Conservation (phyloP, 2,888 invertebrate genomes). For the Ophion obscuratus region DNA sequence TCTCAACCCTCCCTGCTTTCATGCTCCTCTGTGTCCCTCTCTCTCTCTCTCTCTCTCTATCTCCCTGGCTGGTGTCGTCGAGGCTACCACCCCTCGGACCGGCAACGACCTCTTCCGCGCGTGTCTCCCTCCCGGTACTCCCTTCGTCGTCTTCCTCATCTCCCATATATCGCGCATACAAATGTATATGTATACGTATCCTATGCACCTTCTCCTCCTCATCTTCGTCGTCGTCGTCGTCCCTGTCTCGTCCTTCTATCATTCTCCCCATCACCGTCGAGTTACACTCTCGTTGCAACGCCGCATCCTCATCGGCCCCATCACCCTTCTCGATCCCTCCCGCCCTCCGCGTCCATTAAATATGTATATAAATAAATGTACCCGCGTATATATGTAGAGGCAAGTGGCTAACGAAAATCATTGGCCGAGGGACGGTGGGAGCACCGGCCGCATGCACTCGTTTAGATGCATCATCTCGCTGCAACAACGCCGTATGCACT, state of each 20-base stretch:
- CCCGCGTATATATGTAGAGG: not conserved
- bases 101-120: slow-evolving; percentile 69
- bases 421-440: slow-evolving; percentile 41
- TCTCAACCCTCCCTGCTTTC: slow-evolving; percentile 64
- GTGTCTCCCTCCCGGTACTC: slow-evolving; percentile 47
- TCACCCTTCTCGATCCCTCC: slow-evolving; percentile 53
- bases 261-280: slow-evolving; percentile 67
- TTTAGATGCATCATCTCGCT: slow-evolving; percentile 20
- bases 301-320: slow-evolving; percentile 48
- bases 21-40: slow-evolving; percentile 57
- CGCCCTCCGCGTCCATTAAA: slow-evolving; percentile 29
- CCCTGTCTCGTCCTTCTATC: slow-evolving; percentile 55
- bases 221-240: slow-evolving; percentile 39
- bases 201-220: slow-evolving; percentile 13
- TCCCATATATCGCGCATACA: slow-evolving; percentile 36
- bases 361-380: not conserved
- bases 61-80: slow-evolving; percentile 50
- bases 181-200: slow-evolving; percentile 13
- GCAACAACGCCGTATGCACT: not conserved
- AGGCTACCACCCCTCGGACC: slow-evolving; percentile 66
- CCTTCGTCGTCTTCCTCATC: slow-evolving; percentile 61
- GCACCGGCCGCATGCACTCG: slow-evolving; percentile 18
- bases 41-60: slow-evolving; percentile 69
- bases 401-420: slow-evolving; percentile 50
- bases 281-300: slow-evolving; percentile 59